Conservation (phyloP, 1,140 invertebrate genomes). For the Andricus grossulariae region DNA sequence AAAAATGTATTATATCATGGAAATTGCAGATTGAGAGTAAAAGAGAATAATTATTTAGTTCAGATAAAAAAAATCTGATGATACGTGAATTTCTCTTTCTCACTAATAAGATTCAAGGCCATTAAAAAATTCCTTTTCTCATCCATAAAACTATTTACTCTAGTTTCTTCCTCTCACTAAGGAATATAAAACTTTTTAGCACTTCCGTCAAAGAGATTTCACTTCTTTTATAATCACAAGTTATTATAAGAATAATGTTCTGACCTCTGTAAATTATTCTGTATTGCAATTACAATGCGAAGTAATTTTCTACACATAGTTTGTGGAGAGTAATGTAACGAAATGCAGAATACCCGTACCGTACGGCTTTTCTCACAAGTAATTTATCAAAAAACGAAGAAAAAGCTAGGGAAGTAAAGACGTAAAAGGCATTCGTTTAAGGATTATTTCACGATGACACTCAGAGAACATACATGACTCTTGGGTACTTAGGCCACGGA, state of each 20-base stretch:
- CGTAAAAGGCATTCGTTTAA: no score
- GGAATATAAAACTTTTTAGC: slow-evolving; percentile 13
- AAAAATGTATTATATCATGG: no score
- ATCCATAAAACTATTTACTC: slow-evolving; percentile 8
- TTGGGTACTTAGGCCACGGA: not conserved
- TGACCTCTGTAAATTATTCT: not conserved
- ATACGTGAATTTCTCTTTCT: slow-evolving; percentile 19
- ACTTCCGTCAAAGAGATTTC: slow-evolving; percentile 3
- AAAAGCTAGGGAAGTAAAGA: not conserved
- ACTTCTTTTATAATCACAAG: slow-evolving; percentile 22
- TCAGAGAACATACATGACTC: not conserved
- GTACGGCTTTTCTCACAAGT: not conserved
- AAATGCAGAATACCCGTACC: not conserved
- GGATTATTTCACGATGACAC: not conserved
- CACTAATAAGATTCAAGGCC: slow-evolving; percentile 5
- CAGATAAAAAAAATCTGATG: not conserved
- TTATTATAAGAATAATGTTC: not conserved
- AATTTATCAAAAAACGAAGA: not conserved
- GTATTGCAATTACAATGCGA: slow-evolving; percentile 3
- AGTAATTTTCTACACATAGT: slow-evolving; percentile 13
- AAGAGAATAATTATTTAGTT: not conserved
- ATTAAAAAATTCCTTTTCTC: slow-evolving; percentile 10
- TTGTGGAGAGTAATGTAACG: slow-evolving; percentile 3
- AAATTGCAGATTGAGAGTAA: no score
- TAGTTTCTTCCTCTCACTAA: not conserved